Percentiles rank a stretch among this genome's conserved stretches.
These are phyloP conservation scores for Perca fluviatilis DNA, from an alignment of 2,113 vertebrate genomes.

Conservation along the genomic window DNA sequence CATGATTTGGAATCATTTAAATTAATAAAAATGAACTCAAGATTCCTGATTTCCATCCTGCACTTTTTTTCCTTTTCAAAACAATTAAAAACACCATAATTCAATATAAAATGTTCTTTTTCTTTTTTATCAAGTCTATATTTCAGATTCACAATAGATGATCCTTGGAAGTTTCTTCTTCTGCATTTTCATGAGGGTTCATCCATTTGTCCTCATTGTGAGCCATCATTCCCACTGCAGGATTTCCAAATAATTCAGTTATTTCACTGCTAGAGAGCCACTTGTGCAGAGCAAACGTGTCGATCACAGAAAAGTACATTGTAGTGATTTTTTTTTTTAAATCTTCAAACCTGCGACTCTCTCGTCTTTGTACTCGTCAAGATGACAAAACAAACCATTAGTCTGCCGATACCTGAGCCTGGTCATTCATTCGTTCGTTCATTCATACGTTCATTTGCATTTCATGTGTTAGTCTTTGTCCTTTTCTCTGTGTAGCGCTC, in stretches of 20 bases:
- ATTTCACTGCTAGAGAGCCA: not conserved
- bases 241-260: not conserved
- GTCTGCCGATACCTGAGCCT: conserved; percentile 50
- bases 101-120: conserved; percentile 61
- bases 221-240: not conserved
- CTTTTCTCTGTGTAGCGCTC: not conserved
- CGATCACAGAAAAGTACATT: not conserved
- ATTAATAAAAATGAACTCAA: conserved; percentile 22
- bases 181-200: not conserved
- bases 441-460: conserved; percentile 19
- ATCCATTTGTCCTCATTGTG: not conserved
- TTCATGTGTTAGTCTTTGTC: conserved; percentile 21
- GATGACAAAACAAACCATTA: conserved; percentile 24
- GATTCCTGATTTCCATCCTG: conserved; percentile 6
- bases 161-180: conserved; percentile 2
- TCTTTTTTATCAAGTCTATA: conserved; percentile 33
- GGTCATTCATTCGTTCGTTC: not conserved
- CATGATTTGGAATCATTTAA: conserved; percentile 1
- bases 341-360: not conserved
- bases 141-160: conserved; percentile 47
- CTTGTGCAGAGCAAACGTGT: not conserved
- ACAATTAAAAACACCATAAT: conserved; percentile 65
- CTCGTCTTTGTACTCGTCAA: not conserved
- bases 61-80: conserved; percentile 24
- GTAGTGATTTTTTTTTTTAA: not conserved